Evolutionary conservation across 2,113 vertebrate genomes (phyloP).

Genomic region (Oncorhynchus tshawytscha): DNA sequence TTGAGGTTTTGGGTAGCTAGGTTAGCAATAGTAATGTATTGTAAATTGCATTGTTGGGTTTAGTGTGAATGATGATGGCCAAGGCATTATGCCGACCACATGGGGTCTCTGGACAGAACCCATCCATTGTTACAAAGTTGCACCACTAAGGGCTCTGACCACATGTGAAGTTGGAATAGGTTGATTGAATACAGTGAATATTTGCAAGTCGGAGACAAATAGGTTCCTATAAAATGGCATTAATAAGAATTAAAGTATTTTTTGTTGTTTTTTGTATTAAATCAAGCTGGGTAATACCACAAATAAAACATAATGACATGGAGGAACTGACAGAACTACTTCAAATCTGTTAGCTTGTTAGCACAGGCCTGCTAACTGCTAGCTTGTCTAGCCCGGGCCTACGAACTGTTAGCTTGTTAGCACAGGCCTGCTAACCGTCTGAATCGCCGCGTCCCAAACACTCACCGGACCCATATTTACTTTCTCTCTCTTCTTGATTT

Average conservation of each 20-base stretch:
- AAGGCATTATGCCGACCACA: conserved; percentile 5
- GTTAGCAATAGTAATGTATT: background rate
- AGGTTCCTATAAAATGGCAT: background rate
- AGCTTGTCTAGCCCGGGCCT: too few relatives aligned
- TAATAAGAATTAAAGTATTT: background rate
- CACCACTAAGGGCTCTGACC: too few relatives aligned
- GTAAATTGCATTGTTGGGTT: background rate
- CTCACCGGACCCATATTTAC: too few relatives aligned
- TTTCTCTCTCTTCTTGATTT: too few relatives aligned
- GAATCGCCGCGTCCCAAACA: too few relatives aligned
- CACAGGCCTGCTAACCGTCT: too few relatives aligned
- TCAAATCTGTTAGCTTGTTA: too few relatives aligned
- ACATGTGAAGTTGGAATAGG: too few relatives aligned
- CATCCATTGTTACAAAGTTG: conserved; percentile 16
- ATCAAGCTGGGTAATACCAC: background rate
- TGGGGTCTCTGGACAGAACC: conserved; percentile 36
- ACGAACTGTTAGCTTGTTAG: too few relatives aligned
- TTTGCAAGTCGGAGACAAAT: background rate
- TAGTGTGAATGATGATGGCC: background rate
- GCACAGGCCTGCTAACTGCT: too few relatives aligned
- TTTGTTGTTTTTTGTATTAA: background rate
- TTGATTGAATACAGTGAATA: background rate
- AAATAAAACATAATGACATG: background rate
- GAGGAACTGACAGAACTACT: background rate
- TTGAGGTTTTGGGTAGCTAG: too few relatives aligned